Percentiles rank a stretch among this genome's conserved stretches.
phyloP scores from a whole-genome alignment of 1,140 invertebrate genomes.

The Plutomurus gul region DNA sequence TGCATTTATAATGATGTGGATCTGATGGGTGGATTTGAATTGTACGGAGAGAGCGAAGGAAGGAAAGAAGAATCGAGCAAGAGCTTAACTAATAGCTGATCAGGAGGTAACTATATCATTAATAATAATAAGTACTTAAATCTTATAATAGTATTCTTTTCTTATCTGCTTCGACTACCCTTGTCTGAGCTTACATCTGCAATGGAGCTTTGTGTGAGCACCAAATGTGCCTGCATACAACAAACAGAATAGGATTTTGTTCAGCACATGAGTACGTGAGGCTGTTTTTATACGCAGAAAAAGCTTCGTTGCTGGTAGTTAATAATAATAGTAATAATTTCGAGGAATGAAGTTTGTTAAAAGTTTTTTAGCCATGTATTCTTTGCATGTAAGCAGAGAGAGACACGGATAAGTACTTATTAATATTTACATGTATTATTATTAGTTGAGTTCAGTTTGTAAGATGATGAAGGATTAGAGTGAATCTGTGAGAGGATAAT shows the following conservation, averaged over 20 bases:
- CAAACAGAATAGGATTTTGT: too few relatives aligned
- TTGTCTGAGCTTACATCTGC: background rate
- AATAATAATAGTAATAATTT: constrained; percentile 14
- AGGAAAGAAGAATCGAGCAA: background rate
- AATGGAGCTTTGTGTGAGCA: too few relatives aligned
- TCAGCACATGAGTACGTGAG: background rate
- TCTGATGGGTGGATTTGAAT: constrained; percentile 9
- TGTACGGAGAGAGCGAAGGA: background rate
- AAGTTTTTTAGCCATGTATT: background rate
- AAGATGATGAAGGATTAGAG: constrained; percentile 20
- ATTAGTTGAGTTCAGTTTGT: background rate
- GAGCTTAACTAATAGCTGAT: constrained; percentile 11
- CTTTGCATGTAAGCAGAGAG: too few relatives aligned
- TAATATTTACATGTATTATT: constrained; percentile 1
- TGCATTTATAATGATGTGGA: background rate
- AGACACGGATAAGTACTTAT: background rate
- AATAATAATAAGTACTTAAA: constrained; percentile 27
- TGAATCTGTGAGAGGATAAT: background rate
- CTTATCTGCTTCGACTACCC: background rate
- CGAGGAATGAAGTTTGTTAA: background rate
- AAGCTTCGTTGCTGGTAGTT: background rate
- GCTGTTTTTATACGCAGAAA: background rate
- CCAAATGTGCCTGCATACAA: too few relatives aligned
- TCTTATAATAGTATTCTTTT: background rate
- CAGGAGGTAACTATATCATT: constrained; percentile 10